phyloP scores from a whole-genome alignment of 2,888 invertebrate species.

The Myathropa florea region DNA sequence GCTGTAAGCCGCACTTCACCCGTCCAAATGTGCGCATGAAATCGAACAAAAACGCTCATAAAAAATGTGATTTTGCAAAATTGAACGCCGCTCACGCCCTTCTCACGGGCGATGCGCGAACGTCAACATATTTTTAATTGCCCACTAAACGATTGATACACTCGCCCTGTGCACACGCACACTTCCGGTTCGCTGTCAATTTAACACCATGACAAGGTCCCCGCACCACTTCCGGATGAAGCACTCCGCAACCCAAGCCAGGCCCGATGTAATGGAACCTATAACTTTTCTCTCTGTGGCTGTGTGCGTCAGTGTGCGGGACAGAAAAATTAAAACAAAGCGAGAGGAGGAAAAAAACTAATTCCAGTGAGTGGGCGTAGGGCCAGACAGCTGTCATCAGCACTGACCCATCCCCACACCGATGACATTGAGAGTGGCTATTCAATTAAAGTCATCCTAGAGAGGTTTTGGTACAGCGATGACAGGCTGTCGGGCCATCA shows the following conservation, averaged over 20 bases:
- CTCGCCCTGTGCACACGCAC: background rate
- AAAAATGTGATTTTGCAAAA: slow-evolving; percentile 21
- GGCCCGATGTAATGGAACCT: slow-evolving; percentile 28
- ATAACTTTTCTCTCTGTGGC: background rate
- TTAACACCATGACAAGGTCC: slow-evolving; percentile 33
- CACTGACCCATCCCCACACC: slow-evolving; percentile 21
- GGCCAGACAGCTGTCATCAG: slow-evolving; percentile 35
- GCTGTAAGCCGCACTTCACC: background rate
- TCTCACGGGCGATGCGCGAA: background rate
- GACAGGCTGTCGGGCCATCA: slow-evolving; percentile 25
- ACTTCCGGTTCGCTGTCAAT: slow-evolving; percentile 56
- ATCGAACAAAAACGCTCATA: background rate
- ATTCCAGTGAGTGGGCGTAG: background rate
- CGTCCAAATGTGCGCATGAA: background rate
- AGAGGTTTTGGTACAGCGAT: slow-evolving; percentile 30
- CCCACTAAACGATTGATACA: slow-evolving; percentile 47
- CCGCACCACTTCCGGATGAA: slow-evolving; percentile 45
- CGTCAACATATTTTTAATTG: slow-evolving; percentile 55
- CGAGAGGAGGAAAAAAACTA: background rate
- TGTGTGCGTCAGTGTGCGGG: background rate
- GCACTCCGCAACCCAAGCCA: background rate
- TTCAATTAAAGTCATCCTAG: slow-evolving; percentile 35
- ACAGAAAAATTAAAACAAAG: background rate
- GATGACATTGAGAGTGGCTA: slow-evolving; percentile 51
- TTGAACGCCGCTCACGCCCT: background rate